Evolutionary conservation across 1,140 invertebrate genomes (phyloP).

Genomic region (Cephus cinctus): DNA sequence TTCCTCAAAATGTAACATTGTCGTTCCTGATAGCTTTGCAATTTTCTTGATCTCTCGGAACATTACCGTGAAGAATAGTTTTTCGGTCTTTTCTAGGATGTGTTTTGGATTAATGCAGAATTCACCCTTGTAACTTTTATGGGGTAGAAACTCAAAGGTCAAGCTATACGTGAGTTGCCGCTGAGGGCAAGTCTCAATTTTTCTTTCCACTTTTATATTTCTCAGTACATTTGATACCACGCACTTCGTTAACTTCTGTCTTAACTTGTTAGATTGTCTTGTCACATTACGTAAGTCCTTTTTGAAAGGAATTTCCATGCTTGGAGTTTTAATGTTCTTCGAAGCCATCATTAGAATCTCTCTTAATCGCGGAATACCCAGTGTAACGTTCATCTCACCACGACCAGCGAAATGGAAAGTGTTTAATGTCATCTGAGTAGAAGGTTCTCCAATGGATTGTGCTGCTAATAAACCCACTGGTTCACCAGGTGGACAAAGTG

Average conservation of each 20-base stretch:
- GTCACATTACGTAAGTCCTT: conserved; percentile 55
- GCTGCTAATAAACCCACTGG: conserved; percentile 95
- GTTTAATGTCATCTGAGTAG: conserved; percentile 99
- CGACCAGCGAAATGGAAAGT: conserved; percentile 99
- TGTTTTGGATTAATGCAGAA: conserved; percentile 68
- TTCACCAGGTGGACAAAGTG: conserved; percentile 87
- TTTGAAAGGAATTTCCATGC: conserved; percentile 89
- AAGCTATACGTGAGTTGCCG: conserved; percentile 61
- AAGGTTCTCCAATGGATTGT: conserved; percentile 96
- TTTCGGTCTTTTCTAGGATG: conserved; percentile 69
- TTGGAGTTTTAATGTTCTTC: conserved; percentile 90
- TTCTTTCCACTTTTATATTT: conserved; percentile 67
- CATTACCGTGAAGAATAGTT: conserved; percentile 64
- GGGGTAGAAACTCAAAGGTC: conserved; percentile 72
- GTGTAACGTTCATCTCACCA: conserved; percentile 99
- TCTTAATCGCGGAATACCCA: conserved; percentile 93
- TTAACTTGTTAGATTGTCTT: conserved; percentile 67
- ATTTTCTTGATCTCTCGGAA: conserved; percentile 60
- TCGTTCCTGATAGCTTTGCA: conserved; percentile 46
- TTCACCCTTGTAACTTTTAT: conserved; percentile 69
- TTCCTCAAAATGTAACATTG: conserved; percentile 44
- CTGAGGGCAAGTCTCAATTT: conserved; percentile 58
- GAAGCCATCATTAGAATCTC: conserved; percentile 98
- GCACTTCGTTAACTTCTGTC: conserved; percentile 73
- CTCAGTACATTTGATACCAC: conserved; percentile 77